These are phyloP conservation scores for Galagoides demidoff DNA, from an alignment of 2,797 vertebrate genomes.

Conservation along the genomic window DNA sequence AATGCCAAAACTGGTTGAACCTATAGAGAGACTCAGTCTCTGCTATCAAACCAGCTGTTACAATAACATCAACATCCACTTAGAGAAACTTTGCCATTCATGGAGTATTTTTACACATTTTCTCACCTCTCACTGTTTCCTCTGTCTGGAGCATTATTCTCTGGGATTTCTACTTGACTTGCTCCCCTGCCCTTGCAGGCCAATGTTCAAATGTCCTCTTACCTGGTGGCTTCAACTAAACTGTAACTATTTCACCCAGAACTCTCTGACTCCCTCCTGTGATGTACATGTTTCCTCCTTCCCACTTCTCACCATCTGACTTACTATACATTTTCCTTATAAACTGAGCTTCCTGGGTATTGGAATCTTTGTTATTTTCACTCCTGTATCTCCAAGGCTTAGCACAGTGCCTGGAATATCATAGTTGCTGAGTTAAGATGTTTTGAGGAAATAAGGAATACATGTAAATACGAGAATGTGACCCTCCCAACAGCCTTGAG, in stretches of 20 bases:
- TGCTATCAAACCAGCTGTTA: neutral
- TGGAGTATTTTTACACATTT: neutral
- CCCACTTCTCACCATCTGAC: neutral
- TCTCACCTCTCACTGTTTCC: neutral
- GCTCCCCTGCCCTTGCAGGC: neutral
- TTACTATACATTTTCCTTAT: neutral
- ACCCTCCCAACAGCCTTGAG: neutral
- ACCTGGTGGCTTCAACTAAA: neutral
- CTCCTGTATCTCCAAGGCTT: neutral
- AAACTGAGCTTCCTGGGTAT: neutral
- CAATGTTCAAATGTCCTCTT: neutral
- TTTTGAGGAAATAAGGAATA: neutral
- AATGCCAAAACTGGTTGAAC: neutral
- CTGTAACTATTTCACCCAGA: neutral
- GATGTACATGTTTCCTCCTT: neutral
- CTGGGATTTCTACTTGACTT: neutral
- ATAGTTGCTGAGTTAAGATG: neutral
- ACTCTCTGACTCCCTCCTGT: too few relatives aligned
- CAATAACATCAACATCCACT: fast-evolving
- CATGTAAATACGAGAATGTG: neutral
- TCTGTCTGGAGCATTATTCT: neutral
- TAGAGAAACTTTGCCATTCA: neutral
- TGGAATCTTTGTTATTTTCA: neutral
- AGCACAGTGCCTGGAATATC: neutral
- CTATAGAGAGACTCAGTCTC: neutral